A percentile compares a stretch with the other conserved stretches of the same genome.
Evolutionary conservation across 2,113 vertebrate genomes (phyloP).

Genomic region (Epinephelus moara): DNA sequence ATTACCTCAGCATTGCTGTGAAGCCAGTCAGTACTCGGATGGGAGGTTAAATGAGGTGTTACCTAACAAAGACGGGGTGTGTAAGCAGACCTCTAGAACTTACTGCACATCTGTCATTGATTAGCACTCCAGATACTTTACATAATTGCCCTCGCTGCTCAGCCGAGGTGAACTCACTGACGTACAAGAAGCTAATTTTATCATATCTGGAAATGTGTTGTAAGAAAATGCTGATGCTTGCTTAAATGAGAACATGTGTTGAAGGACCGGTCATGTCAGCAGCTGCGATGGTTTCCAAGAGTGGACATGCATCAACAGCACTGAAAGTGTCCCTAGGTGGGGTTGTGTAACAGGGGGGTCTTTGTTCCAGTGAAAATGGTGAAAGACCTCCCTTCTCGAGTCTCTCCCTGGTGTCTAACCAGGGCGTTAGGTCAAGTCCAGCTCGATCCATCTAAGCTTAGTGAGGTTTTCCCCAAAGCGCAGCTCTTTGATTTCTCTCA

Average conservation of each 20-base stretch:
- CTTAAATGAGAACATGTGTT: conserved; percentile 62
- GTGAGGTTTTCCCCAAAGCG: conserved; percentile 33
- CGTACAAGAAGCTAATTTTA: conserved; percentile 64
- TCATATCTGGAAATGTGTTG: conserved; percentile 57
- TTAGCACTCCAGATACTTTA: conserved; percentile 62
- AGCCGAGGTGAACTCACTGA: conserved; percentile 41
- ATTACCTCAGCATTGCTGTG: conserved; percentile 57
- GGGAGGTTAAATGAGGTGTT: conserved; percentile 63
- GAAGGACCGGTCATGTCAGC: conserved; percentile 28
- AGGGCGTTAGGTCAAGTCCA: conserved; percentile 54
- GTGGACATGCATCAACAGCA: conserved; percentile 24
- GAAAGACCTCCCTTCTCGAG: conserved; percentile 26
- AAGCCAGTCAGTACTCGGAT: conserved; percentile 44
- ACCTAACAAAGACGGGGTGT: conserved; percentile 46
- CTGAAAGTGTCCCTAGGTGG: conserved; percentile 35
- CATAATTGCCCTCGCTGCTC: conserved; percentile 42
- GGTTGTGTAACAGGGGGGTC: conserved; percentile 41
- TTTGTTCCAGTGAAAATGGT: conserved; percentile 53
- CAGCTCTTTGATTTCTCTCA: conserved; percentile 31
- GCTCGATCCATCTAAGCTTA: conserved; percentile 33
- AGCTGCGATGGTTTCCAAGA: conserved; percentile 26
- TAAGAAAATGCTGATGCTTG: conserved; percentile 43
- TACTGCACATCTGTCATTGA: conserved; percentile 73
- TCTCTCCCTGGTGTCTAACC: conserved; percentile 49
- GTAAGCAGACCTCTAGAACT: conserved; percentile 38